Base-by-base conservation (phyloP, 2,797 vertebrate species). In the Balearica regulorum region DNA sequence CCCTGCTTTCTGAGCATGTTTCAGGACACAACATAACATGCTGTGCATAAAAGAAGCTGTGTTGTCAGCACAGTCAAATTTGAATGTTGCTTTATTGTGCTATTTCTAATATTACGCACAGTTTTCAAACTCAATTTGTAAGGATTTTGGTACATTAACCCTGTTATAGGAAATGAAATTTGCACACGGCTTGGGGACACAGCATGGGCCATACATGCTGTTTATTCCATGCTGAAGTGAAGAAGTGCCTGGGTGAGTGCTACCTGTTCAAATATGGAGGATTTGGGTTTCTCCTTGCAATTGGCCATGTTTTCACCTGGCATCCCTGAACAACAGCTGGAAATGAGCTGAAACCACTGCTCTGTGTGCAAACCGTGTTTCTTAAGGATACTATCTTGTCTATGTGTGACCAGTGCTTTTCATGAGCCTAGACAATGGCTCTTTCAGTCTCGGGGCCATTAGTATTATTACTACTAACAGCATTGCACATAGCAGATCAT, bases 91-190 rank as follows among this genome's bases (percentile, higher is more conserved):
- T 81, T 90, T 13, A 41, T 51, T 77, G 48, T 48, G 55, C 62
- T 66, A 10, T 33, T 89, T 93, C 55, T 93, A 71, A 55, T 84
- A 72, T 26, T 79, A 85, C 6, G n/a, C 91, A 18, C 55, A 49
- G 19, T 62, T 51, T 66, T 81, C 73, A 89, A 90, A 72, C 51
- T 79, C 28, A 33, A 29, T 94, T 90, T 87, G 51, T 81, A 55
- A 88, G 57, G 69, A 73, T 62, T 87, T 88, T 79, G 62, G 66
- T 62, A 57, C 83, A 73, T 82, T 82, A 87, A 39, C 25, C 8
- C n/a, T 58, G 55, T 41, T 58, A 76, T 55, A 79, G 51, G 76
- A 61, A 68, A 55, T 29, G 33, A 70, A 84, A 89, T 89, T 29
- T 0, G 0, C 48, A 55, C 19, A 29, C 3, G 8, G 58, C 43